These are phyloP conservation scores for Paralichthys olivaceus DNA, from an alignment of 2,113 vertebrate genomes.

Conservation along the genomic window DNA sequence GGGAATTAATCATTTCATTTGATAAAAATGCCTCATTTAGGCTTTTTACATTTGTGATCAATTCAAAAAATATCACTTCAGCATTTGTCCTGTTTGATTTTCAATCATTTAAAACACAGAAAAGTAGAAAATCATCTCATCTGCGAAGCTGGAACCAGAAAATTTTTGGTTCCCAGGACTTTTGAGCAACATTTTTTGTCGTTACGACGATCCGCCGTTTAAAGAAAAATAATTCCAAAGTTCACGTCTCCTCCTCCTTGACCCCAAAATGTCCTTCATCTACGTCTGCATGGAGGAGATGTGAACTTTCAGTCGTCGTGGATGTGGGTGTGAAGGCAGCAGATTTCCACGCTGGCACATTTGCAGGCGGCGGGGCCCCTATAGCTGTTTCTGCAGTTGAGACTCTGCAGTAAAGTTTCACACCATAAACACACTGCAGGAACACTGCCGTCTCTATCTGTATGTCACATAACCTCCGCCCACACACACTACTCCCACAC, in stretches of 20 bases:
- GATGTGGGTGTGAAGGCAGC: constrained; percentile 45
- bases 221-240: neutral
- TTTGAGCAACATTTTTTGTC: too few relatives aligned
- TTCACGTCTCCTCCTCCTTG: too few relatives aligned
- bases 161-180: too few relatives aligned
- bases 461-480: constrained; percentile 79
- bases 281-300: constrained; percentile 1
- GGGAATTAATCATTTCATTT: too few relatives aligned
- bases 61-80: too few relatives aligned
- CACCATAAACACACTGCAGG: constrained; percentile 70
- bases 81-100: too few relatives aligned
- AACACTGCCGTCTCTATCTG: constrained; percentile 77
- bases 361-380: constrained; percentile 64
- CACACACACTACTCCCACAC: constrained; percentile 74
- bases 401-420: constrained; percentile 73
- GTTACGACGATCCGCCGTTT: too few relatives aligned
- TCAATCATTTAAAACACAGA: neutral
- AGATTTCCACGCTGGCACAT: constrained; percentile 63
- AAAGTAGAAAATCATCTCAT: neutral
- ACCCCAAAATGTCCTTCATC: too few relatives aligned
- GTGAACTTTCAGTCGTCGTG: constrained; percentile 3
- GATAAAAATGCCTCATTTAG: neutral
- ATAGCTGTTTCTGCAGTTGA: constrained; percentile 58
- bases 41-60: too few relatives aligned
- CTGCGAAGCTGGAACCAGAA: neutral